Evolutionary conservation across 2,797 vertebrate species (phyloP).

Genomic region (Thunnus albacares): DNA sequence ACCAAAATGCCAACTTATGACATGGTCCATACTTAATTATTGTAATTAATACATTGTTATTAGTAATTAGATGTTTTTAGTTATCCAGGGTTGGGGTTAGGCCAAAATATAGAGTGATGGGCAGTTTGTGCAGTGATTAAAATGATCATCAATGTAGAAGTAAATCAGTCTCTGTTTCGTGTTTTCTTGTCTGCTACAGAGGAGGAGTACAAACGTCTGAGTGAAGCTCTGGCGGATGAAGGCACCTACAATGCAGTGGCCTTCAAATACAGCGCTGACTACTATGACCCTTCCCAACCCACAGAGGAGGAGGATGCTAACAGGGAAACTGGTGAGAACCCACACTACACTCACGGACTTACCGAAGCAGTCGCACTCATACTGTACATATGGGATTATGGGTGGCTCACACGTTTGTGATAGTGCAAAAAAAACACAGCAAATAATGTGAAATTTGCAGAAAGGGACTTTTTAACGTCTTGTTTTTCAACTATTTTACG

Average conservation of each 20-base stretch:
- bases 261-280: slow-evolving; percentile 96
- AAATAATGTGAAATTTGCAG: too few species aligned
- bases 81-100: background rate
- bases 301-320: slow-evolving; percentile 96
- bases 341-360: background rate
- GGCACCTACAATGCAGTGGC: slow-evolving; percentile 95
- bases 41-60: background rate
- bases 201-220: slow-evolving; percentile 99
- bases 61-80: background rate
- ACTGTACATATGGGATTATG: background rate
- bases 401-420: background rate
- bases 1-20: background rate
- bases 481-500: slow-evolving; percentile 1
- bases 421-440: too few species aligned
- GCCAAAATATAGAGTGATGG: background rate
- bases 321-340: slow-evolving; percentile 88
- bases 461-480: background rate
- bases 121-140: background rate
- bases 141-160: background rate
- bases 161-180: slow-evolving; percentile 2
- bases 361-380: background rate
- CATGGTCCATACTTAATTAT: background rate
- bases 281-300: slow-evolving; percentile 98
- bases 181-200: slow-evolving; percentile 87
- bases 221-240: slow-evolving; percentile 96